Base-by-base conservation (phyloP, 2,888 invertebrate genomes). In the Drymonia ruficornis region DNA sequence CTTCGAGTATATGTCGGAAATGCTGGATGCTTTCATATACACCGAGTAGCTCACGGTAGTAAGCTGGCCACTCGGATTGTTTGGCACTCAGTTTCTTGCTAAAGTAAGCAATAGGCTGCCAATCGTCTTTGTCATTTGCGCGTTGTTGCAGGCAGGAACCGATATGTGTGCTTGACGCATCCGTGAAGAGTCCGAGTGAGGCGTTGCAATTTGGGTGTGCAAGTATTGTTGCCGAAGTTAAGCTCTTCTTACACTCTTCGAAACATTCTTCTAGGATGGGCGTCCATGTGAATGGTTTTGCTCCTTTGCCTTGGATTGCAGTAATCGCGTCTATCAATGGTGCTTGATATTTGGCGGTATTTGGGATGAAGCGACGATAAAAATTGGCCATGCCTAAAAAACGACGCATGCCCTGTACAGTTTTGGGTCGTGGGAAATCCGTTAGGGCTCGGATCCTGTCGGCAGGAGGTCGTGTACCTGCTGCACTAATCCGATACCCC, bases 81-180 rank as follows among this genome's bases (percentile, higher is more conserved):
- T n/a, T n/a, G n/a, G n/a, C n/a, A n/a, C n/a, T n/a, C n/a, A n/a
- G n/a, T n/a, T n/a, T n/a, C n/a, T n/a, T n/a, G n/a, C n/a, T n/a
- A n/a, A n/a, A n/a, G n/a, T n/a, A n/a, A n/a, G 56, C 62, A 0
- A 64, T 3, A 3, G 67, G 61, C 8, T 47, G 31, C 61, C 57
- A 67, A n/a, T n/a, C n/a, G n/a, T n/a, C n/a, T 2, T 45, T 2
- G 5, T 3, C 8, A n/a, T 38, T 23, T 1, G 34, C 16, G 0
- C 15, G 47, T 18, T 67, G 66, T 19, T 67, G 62, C 0, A 67
- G 18, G 5, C 46, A 52, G 1, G 61, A 12, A 1, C 62, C 62
- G 0, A 62, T 15, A 1, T 53, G 53, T 1, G 15, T 5, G 8
- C 34, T 44, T 1, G 61, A 64, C 0, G 64, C 61, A 31, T 64